These are phyloP conservation scores for Litoditis marina DNA, from an alignment of 2,888 invertebrate species.

Conservation along the genomic window DNA sequence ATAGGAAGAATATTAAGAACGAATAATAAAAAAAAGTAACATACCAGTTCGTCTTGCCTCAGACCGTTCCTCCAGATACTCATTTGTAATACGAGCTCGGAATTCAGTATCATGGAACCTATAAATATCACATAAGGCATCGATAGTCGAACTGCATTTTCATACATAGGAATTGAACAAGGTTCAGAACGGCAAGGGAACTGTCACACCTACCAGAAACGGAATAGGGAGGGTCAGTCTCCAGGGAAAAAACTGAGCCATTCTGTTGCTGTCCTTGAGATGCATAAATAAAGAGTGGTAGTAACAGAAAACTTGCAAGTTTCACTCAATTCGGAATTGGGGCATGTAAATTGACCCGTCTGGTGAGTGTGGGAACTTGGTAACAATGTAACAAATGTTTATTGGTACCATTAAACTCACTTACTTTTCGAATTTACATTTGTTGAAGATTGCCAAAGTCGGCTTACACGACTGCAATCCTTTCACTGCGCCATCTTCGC, in stretches of 20 bases:
- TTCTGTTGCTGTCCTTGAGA: too few species aligned
- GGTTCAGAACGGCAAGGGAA: too few species aligned
- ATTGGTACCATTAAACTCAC: not conserved
- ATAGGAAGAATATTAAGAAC: too few species aligned
- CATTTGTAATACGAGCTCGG: conserved; percentile 53
- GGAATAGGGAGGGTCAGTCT: too few species aligned
- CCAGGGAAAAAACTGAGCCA: too few species aligned
- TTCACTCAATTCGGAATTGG: too few species aligned
- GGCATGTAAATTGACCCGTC: too few species aligned
- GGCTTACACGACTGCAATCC: conserved; percentile 51
- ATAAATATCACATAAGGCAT: not conserved
- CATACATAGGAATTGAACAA: not conserved
- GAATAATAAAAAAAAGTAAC: too few species aligned
- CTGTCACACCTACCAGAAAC: too few species aligned
- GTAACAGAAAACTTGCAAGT: too few species aligned
- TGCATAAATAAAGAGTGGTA: too few species aligned
- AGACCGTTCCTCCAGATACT: conserved; percentile 46
- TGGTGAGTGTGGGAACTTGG: not conserved
- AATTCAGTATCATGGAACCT: conserved; percentile 58
- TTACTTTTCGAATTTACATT: conserved; percentile 56
- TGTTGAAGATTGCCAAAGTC: conserved; percentile 48
- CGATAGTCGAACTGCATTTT: not conserved
- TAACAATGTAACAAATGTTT: not conserved
- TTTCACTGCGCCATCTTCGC: conserved; percentile 46
- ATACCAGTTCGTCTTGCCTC: conserved; percentile 39